Evolutionary conservation across 1,140 invertebrate genomes (phyloP).

Genomic region (Eupristina koningsbergeri): DNA sequence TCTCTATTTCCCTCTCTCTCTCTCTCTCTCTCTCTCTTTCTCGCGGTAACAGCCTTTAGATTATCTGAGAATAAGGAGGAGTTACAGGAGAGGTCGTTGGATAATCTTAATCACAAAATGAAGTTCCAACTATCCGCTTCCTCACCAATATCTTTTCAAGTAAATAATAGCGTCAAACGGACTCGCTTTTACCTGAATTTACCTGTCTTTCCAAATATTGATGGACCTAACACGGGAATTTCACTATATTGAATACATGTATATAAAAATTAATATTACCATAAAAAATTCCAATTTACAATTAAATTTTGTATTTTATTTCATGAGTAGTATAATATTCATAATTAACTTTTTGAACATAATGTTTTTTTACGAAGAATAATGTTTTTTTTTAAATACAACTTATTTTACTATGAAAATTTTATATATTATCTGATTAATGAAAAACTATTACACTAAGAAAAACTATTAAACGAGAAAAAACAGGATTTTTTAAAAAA

Average conservation of each 20-base stretch:
- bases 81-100: not conserved
- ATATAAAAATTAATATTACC: no score
- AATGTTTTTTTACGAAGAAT: not conserved
- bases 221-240: not conserved
- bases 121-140: conserved; percentile 44
- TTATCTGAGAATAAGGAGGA: not conserved
- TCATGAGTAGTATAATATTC: no score
- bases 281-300: not conserved
- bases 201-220: not conserved
- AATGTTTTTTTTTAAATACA: not conserved
- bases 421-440: not conserved
- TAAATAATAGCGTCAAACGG: conserved; percentile 41
- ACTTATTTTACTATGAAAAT: no score
- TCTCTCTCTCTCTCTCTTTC: not conserved
- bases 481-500: not conserved
- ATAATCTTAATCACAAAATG: conserved; percentile 49
- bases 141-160: conserved; percentile 43
- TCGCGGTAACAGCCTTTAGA: not conserved
- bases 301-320: not conserved
- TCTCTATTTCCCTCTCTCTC: not conserved
- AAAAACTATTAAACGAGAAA: not conserved
- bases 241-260: not conserved
- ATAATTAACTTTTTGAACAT: not conserved
- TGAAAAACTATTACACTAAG: not conserved
- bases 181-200: conserved; percentile 15